Conservation (phyloP, 2,888 invertebrate species). For the Nomada ferruginata region DNA sequence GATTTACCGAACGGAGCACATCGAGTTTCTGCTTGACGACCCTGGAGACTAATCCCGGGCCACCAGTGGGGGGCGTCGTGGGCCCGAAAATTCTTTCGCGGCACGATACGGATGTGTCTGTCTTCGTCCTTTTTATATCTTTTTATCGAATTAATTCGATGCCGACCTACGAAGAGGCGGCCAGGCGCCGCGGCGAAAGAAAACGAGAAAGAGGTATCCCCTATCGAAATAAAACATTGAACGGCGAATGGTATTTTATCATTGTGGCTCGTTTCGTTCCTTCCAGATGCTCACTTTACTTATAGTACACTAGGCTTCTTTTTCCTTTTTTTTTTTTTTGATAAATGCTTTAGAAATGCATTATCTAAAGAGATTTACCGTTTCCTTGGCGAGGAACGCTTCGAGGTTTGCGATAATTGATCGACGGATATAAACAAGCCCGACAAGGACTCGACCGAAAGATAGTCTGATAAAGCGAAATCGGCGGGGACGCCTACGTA, state of each 20-base stretch:
- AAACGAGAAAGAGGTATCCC: constrained; percentile 44
- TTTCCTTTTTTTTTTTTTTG: no score
- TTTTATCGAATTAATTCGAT: constrained; percentile 71
- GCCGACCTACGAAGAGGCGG: constrained; percentile 46
- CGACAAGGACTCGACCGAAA: constrained; percentile 38
- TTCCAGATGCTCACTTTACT: background rate
- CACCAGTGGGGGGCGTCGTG: constrained; percentile 75
- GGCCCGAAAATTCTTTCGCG: constrained; percentile 81
- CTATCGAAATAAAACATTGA: constrained; percentile 46
- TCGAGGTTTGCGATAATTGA: constrained; percentile 23
- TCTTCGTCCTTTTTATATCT: constrained; percentile 43
- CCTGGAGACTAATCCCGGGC: constrained; percentile 72
- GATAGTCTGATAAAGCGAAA: constrained; percentile 38
- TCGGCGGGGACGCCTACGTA: constrained; percentile 45
- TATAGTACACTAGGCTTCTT: background rate
- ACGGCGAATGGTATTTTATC: background rate
- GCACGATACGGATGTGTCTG: constrained; percentile 76
- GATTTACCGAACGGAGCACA: constrained; percentile 79
- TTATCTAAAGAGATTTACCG: background rate
- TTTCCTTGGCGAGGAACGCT: background rate
- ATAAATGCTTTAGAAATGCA: background rate
- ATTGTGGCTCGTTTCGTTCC: background rate
- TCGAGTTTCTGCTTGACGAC: constrained; percentile 75
- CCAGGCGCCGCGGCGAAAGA: constrained; percentile 63
- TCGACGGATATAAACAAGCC: constrained; percentile 26